These are phyloP conservation scores for Pseudomyrmex flavicornis DNA, from an alignment of 1,140 invertebrate species.

Conservation along the genomic window DNA sequence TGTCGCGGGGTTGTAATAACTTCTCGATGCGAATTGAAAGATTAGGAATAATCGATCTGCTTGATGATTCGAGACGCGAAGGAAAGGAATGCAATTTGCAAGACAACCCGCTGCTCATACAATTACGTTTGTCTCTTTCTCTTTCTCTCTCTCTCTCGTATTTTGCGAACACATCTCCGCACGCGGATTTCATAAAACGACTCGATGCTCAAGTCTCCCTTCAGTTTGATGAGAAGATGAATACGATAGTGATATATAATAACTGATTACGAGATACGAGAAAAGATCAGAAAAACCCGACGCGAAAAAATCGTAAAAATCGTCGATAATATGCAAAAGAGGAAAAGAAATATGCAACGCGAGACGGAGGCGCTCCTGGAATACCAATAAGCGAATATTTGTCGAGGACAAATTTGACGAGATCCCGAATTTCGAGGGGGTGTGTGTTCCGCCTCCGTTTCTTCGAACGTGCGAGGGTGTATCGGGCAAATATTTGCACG, in stretches of 20 bases:
- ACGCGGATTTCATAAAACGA: not conserved
- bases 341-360: not conserved
- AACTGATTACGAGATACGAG: slow-evolving; percentile 10
- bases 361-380: slow-evolving; percentile 40
- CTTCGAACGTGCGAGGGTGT: slow-evolving; percentile 55
- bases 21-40: not conserved
- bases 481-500: slow-evolving; percentile 69
- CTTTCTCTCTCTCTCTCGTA: not conserved
- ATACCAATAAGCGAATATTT: slow-evolving; percentile 70
- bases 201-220: not conserved
- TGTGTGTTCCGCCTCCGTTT: slow-evolving; percentile 23
- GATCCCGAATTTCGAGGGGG: slow-evolving; percentile 65
- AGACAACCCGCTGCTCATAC: not conserved
- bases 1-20: slow-evolving; percentile 26
- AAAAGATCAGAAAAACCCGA: slow-evolving; percentile 16
- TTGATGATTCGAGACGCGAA: slow-evolving; percentile 4
- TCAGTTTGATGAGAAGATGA: no score
- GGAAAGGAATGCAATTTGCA: not conserved
- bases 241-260: no score
- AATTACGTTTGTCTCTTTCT: not conserved
- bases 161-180: not conserved
- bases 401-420: slow-evolving; percentile 67
- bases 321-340: slow-evolving; percentile 42
- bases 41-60: not conserved
- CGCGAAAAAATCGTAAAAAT: slow-evolving; percentile 51